Percentiles rank a stretch among this genome's conserved stretches.
These are phyloP conservation scores for Physella acuta DNA, from an alignment of 1,140 invertebrate genomes.

Conservation along the genomic window DNA sequence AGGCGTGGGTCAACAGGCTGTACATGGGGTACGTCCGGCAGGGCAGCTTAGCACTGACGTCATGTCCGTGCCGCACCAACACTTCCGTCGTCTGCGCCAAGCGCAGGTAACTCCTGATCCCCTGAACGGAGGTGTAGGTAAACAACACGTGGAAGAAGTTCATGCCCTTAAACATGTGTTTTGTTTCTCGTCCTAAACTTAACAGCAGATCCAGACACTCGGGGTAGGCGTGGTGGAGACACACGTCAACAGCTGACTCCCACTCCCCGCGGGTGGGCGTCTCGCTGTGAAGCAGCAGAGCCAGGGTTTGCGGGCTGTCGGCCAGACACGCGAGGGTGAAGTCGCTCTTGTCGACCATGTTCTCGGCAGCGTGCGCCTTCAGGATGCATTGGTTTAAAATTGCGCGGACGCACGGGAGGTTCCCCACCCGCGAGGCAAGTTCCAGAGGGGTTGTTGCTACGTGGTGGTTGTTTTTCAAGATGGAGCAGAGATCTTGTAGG, in stretches of 20 bases:
- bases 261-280: conserved; percentile 34
- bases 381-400: conserved; percentile 41
- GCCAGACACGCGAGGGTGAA: conserved; percentile 41
- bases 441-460: conserved; percentile 35
- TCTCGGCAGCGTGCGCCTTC: conserved; percentile 32
- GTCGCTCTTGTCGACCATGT: conserved; percentile 30
- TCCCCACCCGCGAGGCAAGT: conserved; percentile 38
- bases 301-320: conserved; percentile 30
- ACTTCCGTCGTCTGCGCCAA: conserved; percentile 42
- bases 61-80: conserved; percentile 38
- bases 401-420: conserved; percentile 38
- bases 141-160: conserved; percentile 47
- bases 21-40: conserved; percentile 48
- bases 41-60: conserved; percentile 34
- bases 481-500: not conserved
- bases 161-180: conserved; percentile 38
- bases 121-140: conserved; percentile 23
- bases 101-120: conserved; percentile 26
- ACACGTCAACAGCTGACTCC: conserved; percentile 36
- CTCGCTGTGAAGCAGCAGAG: conserved; percentile 36
- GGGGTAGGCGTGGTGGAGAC: conserved; percentile 32
- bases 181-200: conserved; percentile 29
- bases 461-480: not conserved
- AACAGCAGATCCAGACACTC: conserved; percentile 43
- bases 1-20: conserved; percentile 38